These are phyloP conservation scores for Synanceia verrucosa DNA, from an alignment of 2,797 vertebrate species.

Conservation along the genomic window DNA sequence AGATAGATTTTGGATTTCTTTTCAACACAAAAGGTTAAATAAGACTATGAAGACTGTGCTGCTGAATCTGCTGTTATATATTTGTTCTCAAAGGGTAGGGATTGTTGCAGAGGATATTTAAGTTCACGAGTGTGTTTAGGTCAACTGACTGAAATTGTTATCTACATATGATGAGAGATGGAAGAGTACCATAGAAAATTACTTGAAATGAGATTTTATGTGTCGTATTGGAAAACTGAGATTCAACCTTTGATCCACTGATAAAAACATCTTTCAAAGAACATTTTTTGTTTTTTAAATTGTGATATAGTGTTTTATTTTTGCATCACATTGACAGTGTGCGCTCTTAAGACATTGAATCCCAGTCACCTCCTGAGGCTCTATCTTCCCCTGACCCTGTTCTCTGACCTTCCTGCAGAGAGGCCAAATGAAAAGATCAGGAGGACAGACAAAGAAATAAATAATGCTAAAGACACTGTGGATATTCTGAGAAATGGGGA, in stretches of 20 bases:
- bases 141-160: not conserved
- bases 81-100: not conserved
- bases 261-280: not conserved
- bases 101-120: no score
- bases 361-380: conserved; percentile 23
- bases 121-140: not conserved
- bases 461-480: conserved; percentile 34
- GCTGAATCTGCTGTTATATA: not conserved
- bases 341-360: conserved; percentile 11
- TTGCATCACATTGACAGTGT: not conserved
- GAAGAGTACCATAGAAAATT: not conserved
- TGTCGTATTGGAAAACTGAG: not conserved
- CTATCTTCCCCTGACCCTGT: conserved; percentile 25
- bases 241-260: not conserved
- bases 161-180: not conserved
- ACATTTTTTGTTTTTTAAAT: not conserved
- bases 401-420: conserved; percentile 43
- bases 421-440: conserved; percentile 33
- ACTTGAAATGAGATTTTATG: not conserved
- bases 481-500: conserved; percentile 36
- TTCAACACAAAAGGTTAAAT: no score
- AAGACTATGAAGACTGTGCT: not conserved
- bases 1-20: not conserved
- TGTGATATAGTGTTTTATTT: not conserved
- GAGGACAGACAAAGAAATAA: conserved; percentile 33